These are phyloP conservation scores for Mormyrops boulengeri DNA, from an alignment of 2,797 vertebrate genomes.

Conservation along the genomic window DNA sequence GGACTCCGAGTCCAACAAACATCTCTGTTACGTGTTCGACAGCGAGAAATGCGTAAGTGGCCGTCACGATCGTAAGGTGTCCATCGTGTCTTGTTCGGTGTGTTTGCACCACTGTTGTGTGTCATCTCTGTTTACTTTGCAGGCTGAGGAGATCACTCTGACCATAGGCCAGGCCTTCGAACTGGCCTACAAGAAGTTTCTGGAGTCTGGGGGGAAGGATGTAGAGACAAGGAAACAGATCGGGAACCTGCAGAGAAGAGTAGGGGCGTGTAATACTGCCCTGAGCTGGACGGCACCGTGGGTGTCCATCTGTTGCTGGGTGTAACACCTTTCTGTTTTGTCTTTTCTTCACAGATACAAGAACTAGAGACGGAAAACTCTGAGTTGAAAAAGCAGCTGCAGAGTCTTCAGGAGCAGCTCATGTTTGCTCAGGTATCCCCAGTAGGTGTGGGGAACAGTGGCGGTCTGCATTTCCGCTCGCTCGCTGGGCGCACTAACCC, in stretches of 20 bases:
- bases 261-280: slow-evolving; percentile 51
- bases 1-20: slow-evolving; percentile 94
- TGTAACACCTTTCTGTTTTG: background rate
- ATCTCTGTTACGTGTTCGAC: slow-evolving; percentile 97
- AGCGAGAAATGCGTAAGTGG: slow-evolving; percentile 97
- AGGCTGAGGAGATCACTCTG: slow-evolving; percentile 97
- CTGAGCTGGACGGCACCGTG: background rate
- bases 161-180: slow-evolving; percentile 98
- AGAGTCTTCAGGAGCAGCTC: slow-evolving; percentile 84
- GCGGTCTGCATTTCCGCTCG: background rate
- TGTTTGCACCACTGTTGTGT: background rate
- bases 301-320: background rate
- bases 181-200: slow-evolving; percentile 95
- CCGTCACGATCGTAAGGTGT: background rate
- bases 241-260: slow-evolving; percentile 87
- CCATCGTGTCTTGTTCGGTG: background rate
- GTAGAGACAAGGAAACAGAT: slow-evolving; percentile 98
- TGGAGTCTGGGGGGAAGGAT: slow-evolving; percentile 96
- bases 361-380: slow-evolving; percentile 93
- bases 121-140: slow-evolving; percentile 16
- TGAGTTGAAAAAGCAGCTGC: slow-evolving; percentile 89
- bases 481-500: background rate
- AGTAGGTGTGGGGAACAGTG: slow-evolving; percentile 63
- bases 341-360: slow-evolving; percentile 75
- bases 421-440: slow-evolving; percentile 76